These are phyloP conservation scores for Pyrocephalus nanus DNA, from an alignment of 2,797 vertebrate species.

Conservation along the genomic window DNA sequence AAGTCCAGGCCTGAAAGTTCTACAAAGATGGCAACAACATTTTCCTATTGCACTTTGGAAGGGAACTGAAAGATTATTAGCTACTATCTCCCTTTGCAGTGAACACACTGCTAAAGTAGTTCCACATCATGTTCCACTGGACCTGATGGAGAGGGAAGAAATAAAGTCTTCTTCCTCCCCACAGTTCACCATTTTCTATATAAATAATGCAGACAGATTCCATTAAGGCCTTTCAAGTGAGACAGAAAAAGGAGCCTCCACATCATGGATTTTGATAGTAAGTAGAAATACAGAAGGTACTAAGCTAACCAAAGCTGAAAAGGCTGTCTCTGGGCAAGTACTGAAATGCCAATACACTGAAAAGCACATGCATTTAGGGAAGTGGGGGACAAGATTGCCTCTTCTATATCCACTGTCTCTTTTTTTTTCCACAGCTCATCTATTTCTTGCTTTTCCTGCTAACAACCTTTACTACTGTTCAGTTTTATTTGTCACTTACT, in stretches of 20 bases:
- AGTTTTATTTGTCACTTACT: neutral
- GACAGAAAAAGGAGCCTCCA: neutral
- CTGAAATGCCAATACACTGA: neutral
- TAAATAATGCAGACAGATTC: neutral
- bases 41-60: neutral
- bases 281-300: neutral
- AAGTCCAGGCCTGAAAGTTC: neutral
- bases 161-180: neutral
- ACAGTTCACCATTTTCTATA: neutral
- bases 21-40: neutral
- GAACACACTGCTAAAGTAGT: neutral
- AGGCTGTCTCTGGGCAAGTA: neutral
- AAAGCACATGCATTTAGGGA: accelerated
- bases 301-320: neutral
- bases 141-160: neutral
- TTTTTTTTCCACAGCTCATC: neutral
- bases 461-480: neutral
- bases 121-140: neutral
- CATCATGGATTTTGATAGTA: neutral
- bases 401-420: neutral
- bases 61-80: neutral
- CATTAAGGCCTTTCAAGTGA: neutral
- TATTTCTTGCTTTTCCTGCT: neutral
- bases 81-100: neutral
- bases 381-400: neutral